Conservation (phyloP, 1,140 invertebrate species). For the Drosophila asahinai region DNA sequence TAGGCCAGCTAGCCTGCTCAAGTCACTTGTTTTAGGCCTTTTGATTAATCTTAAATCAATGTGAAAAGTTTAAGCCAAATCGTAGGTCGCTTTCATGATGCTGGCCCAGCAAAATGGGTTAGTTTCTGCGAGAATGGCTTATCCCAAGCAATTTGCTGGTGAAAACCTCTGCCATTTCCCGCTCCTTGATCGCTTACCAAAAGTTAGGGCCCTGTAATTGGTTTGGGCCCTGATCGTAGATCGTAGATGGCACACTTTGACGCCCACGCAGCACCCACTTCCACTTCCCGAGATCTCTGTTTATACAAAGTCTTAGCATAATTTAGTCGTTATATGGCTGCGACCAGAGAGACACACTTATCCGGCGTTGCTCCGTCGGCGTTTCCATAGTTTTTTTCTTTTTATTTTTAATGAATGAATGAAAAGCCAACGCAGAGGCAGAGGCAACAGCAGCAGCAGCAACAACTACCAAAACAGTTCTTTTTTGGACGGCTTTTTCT, state of each 20-base stretch:
- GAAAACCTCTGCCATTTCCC: not conserved
- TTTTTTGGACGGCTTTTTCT: constrained; percentile 24
- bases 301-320: constrained; percentile 70
- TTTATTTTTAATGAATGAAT: constrained; percentile 67
- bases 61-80: constrained; percentile 7
- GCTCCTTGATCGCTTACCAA: not conserved
- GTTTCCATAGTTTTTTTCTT: not conserved
- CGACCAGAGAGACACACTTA: constrained; percentile 29
- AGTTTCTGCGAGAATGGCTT: not conserved
- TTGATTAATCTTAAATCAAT: not conserved
- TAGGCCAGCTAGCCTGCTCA: not conserved
- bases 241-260: constrained; percentile 45
- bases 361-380: constrained; percentile 6
- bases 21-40: not conserved
- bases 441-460: constrained; percentile 24
- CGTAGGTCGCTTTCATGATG: constrained; percentile 6
- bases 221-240: constrained; percentile 9
- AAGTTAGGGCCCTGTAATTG: constrained; percentile 18
- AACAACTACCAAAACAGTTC: constrained; percentile 42
- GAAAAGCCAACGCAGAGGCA: constrained; percentile 48
- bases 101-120: not conserved
- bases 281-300: constrained; percentile 29
- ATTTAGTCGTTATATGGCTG: constrained; percentile 60
- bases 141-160: not conserved
- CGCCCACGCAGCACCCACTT: constrained; percentile 36